Evolutionary conservation across 1,140 invertebrate genomes (phyloP).

Genomic region (Trichogramma pretiosum): DNA sequence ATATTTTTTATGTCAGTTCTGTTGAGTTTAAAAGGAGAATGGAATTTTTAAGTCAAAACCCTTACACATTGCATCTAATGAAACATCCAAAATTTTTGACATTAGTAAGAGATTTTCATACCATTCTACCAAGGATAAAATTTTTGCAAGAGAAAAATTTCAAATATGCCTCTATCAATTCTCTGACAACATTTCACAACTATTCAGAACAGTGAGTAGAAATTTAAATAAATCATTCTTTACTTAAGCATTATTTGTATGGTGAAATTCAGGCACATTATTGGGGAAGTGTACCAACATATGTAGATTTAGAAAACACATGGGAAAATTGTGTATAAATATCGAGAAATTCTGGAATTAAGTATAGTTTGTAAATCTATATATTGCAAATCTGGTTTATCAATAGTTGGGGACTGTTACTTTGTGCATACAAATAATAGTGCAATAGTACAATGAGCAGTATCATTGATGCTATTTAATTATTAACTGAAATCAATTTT

Average conservation of each 20-base stretch:
- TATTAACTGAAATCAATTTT: conserved; percentile 1
- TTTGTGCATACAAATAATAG: too few species aligned
- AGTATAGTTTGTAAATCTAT: too few species aligned
- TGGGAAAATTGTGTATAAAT: too few species aligned
- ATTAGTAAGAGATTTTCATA: conserved; percentile 44
- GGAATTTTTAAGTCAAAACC: conserved; percentile 35
- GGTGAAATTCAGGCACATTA: too few species aligned
- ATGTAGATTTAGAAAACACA: too few species aligned
- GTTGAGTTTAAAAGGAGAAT: conserved; percentile 42
- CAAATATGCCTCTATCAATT: conserved; percentile 41
- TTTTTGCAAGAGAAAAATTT: conserved; percentile 41
- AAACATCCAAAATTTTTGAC: conserved; percentile 46
- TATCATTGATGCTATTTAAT: conserved; percentile 6
- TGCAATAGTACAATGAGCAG: too few species aligned
- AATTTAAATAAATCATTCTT: conserved; percentile 5
- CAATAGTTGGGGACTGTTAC: too few species aligned
- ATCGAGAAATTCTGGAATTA: too few species aligned
- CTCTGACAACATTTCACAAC: conserved; percentile 36
- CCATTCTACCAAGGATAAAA: conserved; percentile 37
- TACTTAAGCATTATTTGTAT: too few species aligned
- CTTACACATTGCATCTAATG: conserved; percentile 43
- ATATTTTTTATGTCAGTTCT: conserved; percentile 40
- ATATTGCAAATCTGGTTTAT: too few species aligned
- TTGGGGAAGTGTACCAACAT: too few species aligned
- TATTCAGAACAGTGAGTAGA: conserved; percentile 34